Evolutionary conservation across 2,797 vertebrate genomes (phyloP).

Genomic region (Sebastes ruberrimus): DNA sequence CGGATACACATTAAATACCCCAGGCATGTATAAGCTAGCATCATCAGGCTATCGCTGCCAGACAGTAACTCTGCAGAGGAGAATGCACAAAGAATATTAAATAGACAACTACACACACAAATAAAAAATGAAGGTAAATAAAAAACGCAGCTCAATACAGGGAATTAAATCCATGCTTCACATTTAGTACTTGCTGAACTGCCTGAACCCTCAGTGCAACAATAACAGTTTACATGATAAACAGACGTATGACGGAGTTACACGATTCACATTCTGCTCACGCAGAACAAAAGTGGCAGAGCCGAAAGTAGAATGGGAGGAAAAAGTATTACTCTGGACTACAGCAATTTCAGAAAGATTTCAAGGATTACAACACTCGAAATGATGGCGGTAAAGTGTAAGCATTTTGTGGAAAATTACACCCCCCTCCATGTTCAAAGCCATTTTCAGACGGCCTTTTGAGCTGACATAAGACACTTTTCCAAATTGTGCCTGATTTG

Average conservation of each 20-base stretch:
- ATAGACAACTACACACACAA: background rate
- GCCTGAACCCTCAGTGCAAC: background rate
- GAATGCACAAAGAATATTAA: slow-evolving; percentile 47
- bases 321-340: background rate
- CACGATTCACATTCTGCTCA: slow-evolving; percentile 14
- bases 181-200: slow-evolving; percentile 5
- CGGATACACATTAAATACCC: slow-evolving; percentile 17
- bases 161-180: slow-evolving; percentile 25
- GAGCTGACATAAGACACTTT: slow-evolving; percentile 33
- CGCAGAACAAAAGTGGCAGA: background rate
- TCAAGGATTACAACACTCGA: slow-evolving; percentile 40
- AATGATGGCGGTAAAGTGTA: slow-evolving; percentile 15
- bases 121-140: background rate
- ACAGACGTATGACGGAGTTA: background rate
- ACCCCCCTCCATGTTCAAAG: slow-evolving; percentile 8
- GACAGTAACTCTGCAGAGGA: slow-evolving; percentile 10
- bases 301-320: background rate
- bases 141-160: background rate
- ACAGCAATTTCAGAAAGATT: slow-evolving; percentile 16
- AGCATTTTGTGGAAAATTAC: slow-evolving; percentile 32
- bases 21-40: background rate
- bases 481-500: slow-evolving; percentile 27
- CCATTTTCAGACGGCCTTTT: slow-evolving; percentile 12
- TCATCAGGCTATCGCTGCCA: slow-evolving; percentile 7
- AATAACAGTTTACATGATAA: slow-evolving; percentile 25